Evolutionary conservation across 1,140 invertebrate genomes (phyloP).

Genomic region (Zelostemma sp.): DNA sequence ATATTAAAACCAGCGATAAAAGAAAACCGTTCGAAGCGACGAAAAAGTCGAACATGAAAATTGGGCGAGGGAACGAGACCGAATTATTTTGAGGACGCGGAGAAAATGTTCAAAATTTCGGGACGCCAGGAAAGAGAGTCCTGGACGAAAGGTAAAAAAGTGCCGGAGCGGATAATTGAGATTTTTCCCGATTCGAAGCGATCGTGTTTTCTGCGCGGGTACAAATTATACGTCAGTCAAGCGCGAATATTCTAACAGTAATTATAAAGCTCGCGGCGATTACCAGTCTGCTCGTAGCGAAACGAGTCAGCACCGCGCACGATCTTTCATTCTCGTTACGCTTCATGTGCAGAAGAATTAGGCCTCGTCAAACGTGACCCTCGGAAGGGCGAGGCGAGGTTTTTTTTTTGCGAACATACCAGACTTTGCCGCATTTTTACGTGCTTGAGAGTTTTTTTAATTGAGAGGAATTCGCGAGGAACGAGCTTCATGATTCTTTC

Average conservation of each 20-base stretch:
- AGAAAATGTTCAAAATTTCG: conserved; percentile 63
- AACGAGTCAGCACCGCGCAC: conserved; percentile 1
- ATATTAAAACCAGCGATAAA: not conserved
- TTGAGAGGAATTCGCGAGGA: too few relatives aligned
- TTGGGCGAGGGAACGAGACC: not conserved
- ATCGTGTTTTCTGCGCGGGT: conserved; percentile 29
- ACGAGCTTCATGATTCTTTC: too few relatives aligned
- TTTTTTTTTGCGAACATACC: conserved; percentile 8
- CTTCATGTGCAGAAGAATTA: conserved; percentile 23
- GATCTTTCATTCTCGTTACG: too few relatives aligned
- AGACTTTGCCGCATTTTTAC: not conserved
- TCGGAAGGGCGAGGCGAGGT: conserved; percentile 10
- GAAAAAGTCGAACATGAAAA: not conserved
- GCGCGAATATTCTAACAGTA: conserved; percentile 30
- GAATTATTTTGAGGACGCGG: conserved; percentile 25
- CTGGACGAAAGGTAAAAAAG: conserved; percentile 61
- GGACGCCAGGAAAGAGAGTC: conserved; percentile 61
- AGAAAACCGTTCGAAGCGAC: not conserved
- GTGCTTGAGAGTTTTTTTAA: too few relatives aligned
- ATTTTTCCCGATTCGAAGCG: too few relatives aligned
- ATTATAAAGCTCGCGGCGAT: conserved; percentile 28
- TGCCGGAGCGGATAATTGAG: too few relatives aligned
- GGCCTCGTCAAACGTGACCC: conserved; percentile 27
- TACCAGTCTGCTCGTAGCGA: conserved; percentile 17
- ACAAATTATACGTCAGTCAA: conserved; percentile 4